Evolutionary conservation across 2,888 invertebrate genomes (phyloP), one percentile per base, ranked within the genome.

Genomic region (Macrophya alboannulata): DNA sequence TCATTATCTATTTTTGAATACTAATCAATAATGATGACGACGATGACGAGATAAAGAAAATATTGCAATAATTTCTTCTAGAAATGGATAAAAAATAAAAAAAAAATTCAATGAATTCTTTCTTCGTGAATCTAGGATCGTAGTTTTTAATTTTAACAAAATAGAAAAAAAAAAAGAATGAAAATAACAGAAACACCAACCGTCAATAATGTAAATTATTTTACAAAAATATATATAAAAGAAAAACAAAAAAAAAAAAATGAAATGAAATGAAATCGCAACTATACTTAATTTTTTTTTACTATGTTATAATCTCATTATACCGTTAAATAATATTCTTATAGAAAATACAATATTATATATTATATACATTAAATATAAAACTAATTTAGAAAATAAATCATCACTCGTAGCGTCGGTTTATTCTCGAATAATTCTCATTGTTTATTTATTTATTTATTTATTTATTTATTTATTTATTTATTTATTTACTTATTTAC

Each of bases 241-340:
- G 1, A 65, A 65, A 65, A 65, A 31, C 87, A 40, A 62, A 37
- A 85, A 87, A 88, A 88, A 51, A 51, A 51, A 51, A 51, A 51
- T n/a, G 17, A 51, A 55, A 62, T 21, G 12, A 87, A 65, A 65
- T 65, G 85, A 88, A 89, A 89, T 88, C 89, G 90, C 88, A 88
- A 89, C 88, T 89, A 91, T 90, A 91, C 90, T 92, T 91, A 91
- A 92, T 90, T 92, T 92, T 92, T 92, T 86, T 88, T 89, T 88
- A 90, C 90, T 89, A 90, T 86, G 88, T 90, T 89, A 74, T 74
- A 74, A 74, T 74, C 21, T 43, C 89, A 90, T 91, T 90, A 90
- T 90, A 90, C 89, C 91, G 91, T 92, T 92, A 91, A 91, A 91
- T 90, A 90, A 89, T 93, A 92, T 92, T 92, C 91, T 92, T 92